Evolutionary conservation across 2,797 vertebrate species (phyloP), one percentile per base, ranked within the genome.

Genomic region (Menidia menidia): DNA sequence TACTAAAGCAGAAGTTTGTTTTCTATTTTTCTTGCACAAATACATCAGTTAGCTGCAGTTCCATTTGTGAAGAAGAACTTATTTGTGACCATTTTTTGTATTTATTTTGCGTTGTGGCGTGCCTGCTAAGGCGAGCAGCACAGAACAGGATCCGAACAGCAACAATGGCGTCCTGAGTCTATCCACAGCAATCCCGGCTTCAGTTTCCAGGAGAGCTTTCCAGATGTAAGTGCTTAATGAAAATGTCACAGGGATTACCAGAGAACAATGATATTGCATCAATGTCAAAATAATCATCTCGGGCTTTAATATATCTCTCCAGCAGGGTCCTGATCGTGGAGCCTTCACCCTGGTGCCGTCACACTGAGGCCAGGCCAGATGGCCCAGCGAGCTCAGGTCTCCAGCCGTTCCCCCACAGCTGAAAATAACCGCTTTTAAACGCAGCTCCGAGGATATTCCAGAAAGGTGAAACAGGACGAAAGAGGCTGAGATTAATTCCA

Each of bases 401-500:
- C 58, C 62, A 57, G 72, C 68, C 64, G 73, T 79, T 77, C 75
- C n/a, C 75, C 66, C 63, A 64, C 43, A 73, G 75, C 75, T 84
- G 57, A 64, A 85, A 88, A 84, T 85, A 88, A 70, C 73, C 35
- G 50, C 64, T 71, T 72, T 53, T 55, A 73, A 78, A 63, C 60
- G 51, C n/a, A 57, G 53, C 70, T 69, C 58, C 53, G 52, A 48
- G 45, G 53, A 51, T 70, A 51, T 63, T 87, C 64, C 56, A 78
- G 61, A 58, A 74, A 83, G 80, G 77, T 86, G 74, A 77, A 60
- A 63, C 64, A 12, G 63, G 51, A 59, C 15, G 6, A 59, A 25
- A 63, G 56, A 68, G 81, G 35, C 78, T 54, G 11, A 18, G 15
- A 81, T 87, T 88, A 77, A 67, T 87, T 90, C 88, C 78, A 67